Conservation (phyloP, 2,113 vertebrate genomes). For the Hippocampus mohnikei region DNA sequence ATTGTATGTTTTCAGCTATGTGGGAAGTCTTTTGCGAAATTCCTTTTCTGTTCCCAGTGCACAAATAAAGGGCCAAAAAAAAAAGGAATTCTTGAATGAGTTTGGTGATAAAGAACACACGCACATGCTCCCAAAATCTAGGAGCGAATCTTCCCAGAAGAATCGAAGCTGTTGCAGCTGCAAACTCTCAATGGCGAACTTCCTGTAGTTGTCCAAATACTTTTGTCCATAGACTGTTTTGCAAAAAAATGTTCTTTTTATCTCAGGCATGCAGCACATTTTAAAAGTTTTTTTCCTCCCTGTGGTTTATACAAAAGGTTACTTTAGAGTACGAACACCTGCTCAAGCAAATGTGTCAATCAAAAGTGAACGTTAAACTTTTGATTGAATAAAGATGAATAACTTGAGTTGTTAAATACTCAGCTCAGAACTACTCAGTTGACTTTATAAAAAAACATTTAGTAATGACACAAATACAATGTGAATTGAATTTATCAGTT, state of each 20-base stretch:
- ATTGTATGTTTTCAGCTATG: neutral
- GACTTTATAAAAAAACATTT: too few species aligned
- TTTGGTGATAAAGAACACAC: neutral
- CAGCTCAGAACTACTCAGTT: too few species aligned
- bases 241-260: neutral
- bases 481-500: too few species aligned
- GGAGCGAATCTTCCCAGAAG: neutral
- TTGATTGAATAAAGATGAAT: too few species aligned
- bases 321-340: too few species aligned
- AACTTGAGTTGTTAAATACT: too few species aligned
- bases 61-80: neutral
- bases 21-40: neutral
- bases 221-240: neutral
- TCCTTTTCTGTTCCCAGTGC: neutral
- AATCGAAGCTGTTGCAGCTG: neutral
- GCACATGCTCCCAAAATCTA: neutral
- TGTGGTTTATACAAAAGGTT: neutral
- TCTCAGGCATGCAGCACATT: neutral
- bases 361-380: too few species aligned
- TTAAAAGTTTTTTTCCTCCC: neutral
- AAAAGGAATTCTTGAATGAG: neutral
- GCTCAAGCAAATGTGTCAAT: too few species aligned
- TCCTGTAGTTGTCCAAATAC: neutral
- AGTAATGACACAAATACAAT: too few species aligned
- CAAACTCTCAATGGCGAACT: neutral